Percentiles rank a stretch among this genome's conserved stretches.
phyloP scores from a whole-genome alignment of 2,113 vertebrate genomes.

The Thinocorus orbignyianus region DNA sequence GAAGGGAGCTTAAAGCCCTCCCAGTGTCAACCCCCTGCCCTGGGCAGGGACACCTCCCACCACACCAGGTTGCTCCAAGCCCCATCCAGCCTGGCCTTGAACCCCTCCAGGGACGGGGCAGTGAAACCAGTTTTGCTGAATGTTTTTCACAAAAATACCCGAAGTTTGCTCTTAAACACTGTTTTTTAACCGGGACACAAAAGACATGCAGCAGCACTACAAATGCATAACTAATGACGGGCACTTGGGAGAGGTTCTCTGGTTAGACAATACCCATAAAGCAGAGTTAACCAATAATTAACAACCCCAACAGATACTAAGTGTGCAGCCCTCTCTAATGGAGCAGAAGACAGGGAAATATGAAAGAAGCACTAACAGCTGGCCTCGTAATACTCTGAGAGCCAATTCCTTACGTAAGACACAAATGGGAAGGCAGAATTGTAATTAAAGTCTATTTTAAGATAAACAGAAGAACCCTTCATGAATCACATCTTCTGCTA shows the following conservation, averaged over 20 bases:
- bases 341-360: slow-evolving; percentile 56
- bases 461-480: background rate
- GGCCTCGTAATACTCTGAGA: slow-evolving; percentile 48
- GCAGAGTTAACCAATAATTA: slow-evolving; percentile 55
- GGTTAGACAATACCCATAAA: background rate
- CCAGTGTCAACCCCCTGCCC: too few species aligned
- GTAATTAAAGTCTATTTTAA: slow-evolving; percentile 15
- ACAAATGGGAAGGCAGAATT: slow-evolving; percentile 39
- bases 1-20: too few species aligned
- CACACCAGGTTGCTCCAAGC: too few species aligned
- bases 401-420: slow-evolving; percentile 19
- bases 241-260: background rate
- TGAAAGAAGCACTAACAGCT: slow-evolving; percentile 58
- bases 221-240: background rate
- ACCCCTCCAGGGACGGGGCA: too few species aligned
- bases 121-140: background rate
- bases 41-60: too few species aligned
- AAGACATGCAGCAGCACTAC: background rate
- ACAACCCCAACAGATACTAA: slow-evolving; percentile 45
- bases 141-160: background rate
- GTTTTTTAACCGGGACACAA: background rate
- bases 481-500: background rate
- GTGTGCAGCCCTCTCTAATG: slow-evolving; percentile 20
- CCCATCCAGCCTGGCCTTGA: too few species aligned
- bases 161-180: background rate